Base-by-base conservation (phyloP, 1,140 invertebrate genomes). In the Ptiloglossa arizonensis region DNA sequence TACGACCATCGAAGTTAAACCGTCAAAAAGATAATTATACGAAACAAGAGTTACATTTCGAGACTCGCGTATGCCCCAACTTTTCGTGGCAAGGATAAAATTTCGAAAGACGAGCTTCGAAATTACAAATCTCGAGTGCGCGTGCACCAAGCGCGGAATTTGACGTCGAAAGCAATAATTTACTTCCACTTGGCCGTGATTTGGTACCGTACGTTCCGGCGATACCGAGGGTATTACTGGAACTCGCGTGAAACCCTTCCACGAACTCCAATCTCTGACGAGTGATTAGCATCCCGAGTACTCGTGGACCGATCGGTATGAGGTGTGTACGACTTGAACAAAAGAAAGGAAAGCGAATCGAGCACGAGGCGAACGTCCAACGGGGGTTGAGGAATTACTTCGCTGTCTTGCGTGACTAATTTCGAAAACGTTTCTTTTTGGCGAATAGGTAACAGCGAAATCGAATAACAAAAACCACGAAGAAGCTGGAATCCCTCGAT, bases 271-370 rank as follows among this genome's bases (percentile, higher is more conserved):
- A 75, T 64, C 78, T 80, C 54, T 46, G 38, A 22, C 60, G 54
- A 54, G 46, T 63, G 68, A 79, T 81, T 60, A 56, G 41, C 70
- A 81, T 60, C 63, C 15, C 52, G 19, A n/a, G 63, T 52, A 44
- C n/a, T 44, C 57, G 44, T 44, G 44, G 79, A 81, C 77, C 27
- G 80, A 82, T 35, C n/a, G 63, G 22, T 62, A 62, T 9, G 67
- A 81, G 41, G 27, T 13, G 54, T 54, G 48, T 52, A 50, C 59
- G 48, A 69, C 52, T 69, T 50, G 19, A 32, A 5, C 11, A 3
- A 29, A 29, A 32, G 24, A 68, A 73, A 59, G 56, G 48, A 57
- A 35, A 38, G 32, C n/a, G 70, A 32, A 32, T 54, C 48, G 29
- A 24, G 19, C 50, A 41, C 35, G 38, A 56, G 56, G 38, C 27